Base-by-base conservation (phyloP, 2,797 vertebrate genomes). In the Acipenser oxyrinchus region DNA sequence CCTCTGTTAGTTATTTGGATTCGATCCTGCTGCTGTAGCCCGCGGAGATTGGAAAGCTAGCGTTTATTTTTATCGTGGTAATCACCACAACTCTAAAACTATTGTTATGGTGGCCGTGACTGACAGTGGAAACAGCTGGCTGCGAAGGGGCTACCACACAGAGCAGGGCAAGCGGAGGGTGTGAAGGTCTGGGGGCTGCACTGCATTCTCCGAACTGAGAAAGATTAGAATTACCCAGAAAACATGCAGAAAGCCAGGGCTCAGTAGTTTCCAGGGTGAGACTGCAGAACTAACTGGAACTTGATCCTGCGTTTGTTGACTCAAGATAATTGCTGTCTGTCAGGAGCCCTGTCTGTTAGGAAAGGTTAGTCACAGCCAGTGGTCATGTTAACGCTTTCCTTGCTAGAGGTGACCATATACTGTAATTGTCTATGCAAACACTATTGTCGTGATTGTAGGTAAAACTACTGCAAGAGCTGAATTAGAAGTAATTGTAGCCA, bases 251-350 rank as follows among this genome's bases (percentile, higher is more conserved):
- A n/a, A 58, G 55, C 6, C 55, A 10, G 55, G 12, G 55, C 55
- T 58, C 55, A 58, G 55, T n/a, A 6, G 51, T n/a, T 58, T 58
- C 55, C 12, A n/a, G 55, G 12, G 51, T 8, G 51, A 53, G 8
- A n/a, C 10, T 12, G 55, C 55, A 6, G 55, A 10, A n/a, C 13
- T n/a, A 58, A n/a, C 6, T 6, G 55, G 55, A 58, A 58, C 13
- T n/a, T n/a, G 55, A 58, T 58, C 9, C 55, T n/a, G 11, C 10
- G 10, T 58, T 58, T 58, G 55, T 58, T 58, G 55, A 58, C 12
- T 58, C 6, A 58, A n/a, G 55, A 58, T 58, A 11, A 58, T 58
- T 58, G 55, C 55, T 58, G 55, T n/a, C 55, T 58, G 55, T 58
- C 55, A 58, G 12, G 55, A n/a, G 55, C 23, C 55, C 55, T n/a